These are phyloP conservation scores for Tiliacea citrago DNA, from an alignment of 2,888 invertebrate species.

Conservation along the genomic window DNA sequence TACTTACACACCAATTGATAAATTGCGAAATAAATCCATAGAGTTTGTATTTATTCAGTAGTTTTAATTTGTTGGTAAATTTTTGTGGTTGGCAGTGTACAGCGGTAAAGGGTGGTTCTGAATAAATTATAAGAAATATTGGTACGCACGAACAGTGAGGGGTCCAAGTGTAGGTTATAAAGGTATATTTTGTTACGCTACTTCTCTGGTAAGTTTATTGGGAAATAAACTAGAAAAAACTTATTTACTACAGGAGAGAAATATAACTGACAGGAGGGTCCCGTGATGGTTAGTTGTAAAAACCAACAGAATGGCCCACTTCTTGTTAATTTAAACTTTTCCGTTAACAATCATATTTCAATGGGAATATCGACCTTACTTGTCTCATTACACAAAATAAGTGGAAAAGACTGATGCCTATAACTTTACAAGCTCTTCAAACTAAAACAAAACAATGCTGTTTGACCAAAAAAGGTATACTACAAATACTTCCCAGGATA, in stretches of 20 bases:
- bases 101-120: constrained; percentile 33
- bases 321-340: background rate
- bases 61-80: constrained; percentile 52
- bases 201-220: constrained; percentile 15
- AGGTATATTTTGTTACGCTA: constrained; percentile 16
- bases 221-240: background rate
- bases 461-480: background rate
- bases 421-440: background rate
- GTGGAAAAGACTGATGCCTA: background rate
- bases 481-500: background rate
- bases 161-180: constrained; percentile 22
- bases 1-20: constrained; percentile 5
- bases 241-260: background rate
- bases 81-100: constrained; percentile 42
- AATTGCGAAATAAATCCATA: constrained; percentile 34
- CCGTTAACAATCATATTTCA: background rate
- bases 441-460: background rate
- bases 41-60: constrained; percentile 25
- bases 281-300: background rate
- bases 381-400: background rate
- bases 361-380: background rate
- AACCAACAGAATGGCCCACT: background rate
- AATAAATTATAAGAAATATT: constrained; percentile 66
- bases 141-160: constrained; percentile 30
- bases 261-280: background rate